Evolutionary conservation across 2,113 vertebrate genomes (phyloP), one percentile per base, ranked within the genome.

Genomic region (Spermophilus dauricus): DNA sequence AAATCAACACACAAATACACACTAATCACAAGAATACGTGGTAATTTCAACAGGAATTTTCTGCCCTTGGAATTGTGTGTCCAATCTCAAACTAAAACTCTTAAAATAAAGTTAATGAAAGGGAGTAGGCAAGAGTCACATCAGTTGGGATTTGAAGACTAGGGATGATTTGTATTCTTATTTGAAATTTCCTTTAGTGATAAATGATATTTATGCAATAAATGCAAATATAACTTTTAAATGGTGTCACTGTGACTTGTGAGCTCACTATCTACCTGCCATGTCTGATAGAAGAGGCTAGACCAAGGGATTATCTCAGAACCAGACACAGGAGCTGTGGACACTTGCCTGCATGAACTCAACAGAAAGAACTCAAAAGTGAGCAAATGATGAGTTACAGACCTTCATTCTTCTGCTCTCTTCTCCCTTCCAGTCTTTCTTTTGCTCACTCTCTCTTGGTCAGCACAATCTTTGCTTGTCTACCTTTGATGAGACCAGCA

Each of bases 161-260:
- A 69, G 32, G 58, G 48, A 85, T 83, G 48, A 76, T 69, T 58
- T 91, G 58, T 69, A 69, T 73, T 93, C 28, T 89, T 70, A 32
- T 30, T 96, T 84, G 75, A 97, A 96, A 80, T 22, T 65, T 91
- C 6, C 24, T 75, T 90, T 76, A 88, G 80, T 53, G 39, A 67
- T 45, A 72, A 72, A 76, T 42, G 28, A 28, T 92, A 82, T 92
- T 92, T 65, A 58, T 72, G 20, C n/a, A 67, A 76, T 90, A 80
- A 94, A 90, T 22, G 28, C 17, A 82, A 88, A 67, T 78, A 34
- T 42, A 76, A 81, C 89, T 45, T 92, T 92, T 84, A 72, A 34
- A 61, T 48, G 67, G 32, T 24, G 10, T 17, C 24, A 16, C 73
- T 89, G 5, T 53, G 45, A 77, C 45, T 58, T 18, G 39, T 16